Conservation (phyloP, 1,140 invertebrate species). For the Lasioglossum baleicum region DNA sequence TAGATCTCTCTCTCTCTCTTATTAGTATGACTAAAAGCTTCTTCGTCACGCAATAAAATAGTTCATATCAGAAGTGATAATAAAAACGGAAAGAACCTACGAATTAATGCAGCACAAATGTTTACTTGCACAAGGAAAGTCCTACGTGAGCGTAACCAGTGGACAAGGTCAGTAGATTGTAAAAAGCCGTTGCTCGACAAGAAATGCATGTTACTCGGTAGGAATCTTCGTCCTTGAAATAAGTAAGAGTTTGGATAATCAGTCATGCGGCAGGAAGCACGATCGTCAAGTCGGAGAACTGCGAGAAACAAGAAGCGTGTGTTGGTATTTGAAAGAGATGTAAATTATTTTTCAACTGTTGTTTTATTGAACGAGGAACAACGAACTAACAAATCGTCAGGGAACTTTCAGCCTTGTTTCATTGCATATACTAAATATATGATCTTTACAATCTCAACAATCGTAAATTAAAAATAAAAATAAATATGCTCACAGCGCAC, state of each 20-base stretch:
- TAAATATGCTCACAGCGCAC: too few species aligned
- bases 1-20: too few species aligned
- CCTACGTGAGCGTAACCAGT: background rate
- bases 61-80: too few species aligned
- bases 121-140: background rate
- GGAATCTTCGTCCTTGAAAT: conserved; percentile 41
- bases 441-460: too few species aligned
- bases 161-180: background rate
- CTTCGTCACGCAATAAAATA: too few species aligned
- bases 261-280: conserved; percentile 21
- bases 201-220: conserved; percentile 14
- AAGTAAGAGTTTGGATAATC: conserved; percentile 45
- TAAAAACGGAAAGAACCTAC: background rate
- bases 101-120: background rate
- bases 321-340: background rate
- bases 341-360: background rate
- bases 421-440: too few species aligned
- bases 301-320: conserved; percentile 18
- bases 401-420: too few species aligned
- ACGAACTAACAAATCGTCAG: too few species aligned
- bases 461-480: too few species aligned
- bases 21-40: too few species aligned
- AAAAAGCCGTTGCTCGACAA: conserved; percentile 8
- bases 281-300: background rate
- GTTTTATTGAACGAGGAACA: too few species aligned